Evolutionary conservation across 2,888 invertebrate genomes (phyloP).

Genomic region (Uloborus plumipes): DNA sequence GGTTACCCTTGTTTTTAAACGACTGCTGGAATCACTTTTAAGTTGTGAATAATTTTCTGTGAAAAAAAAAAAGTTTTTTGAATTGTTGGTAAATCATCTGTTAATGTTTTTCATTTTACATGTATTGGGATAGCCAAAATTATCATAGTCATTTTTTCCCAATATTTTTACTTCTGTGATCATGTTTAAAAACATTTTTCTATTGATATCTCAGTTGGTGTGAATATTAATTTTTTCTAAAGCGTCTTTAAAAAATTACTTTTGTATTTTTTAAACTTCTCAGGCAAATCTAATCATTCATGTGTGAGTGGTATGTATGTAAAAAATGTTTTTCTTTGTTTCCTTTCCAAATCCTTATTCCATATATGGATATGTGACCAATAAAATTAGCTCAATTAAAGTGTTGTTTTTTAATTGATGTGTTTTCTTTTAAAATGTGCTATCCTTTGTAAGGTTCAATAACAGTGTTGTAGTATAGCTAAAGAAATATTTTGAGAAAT

Average conservation of each 20-base stretch:
- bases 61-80: slow-evolving; percentile 57
- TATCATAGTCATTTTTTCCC: slow-evolving; percentile 64
- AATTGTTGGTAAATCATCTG: slow-evolving; percentile 37
- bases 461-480: too few relatives aligned
- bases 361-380: slow-evolving; percentile 62
- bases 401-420: slow-evolving; percentile 11
- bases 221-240: slow-evolving; percentile 55
- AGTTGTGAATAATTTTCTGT: slow-evolving; percentile 62
- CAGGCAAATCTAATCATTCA: slow-evolving; percentile 60
- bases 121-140: slow-evolving; percentile 62
- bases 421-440: neutral
- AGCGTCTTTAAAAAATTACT: slow-evolving; percentile 28
- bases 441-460: neutral
- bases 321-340: slow-evolving; percentile 41
- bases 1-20: slow-evolving; percentile 63
- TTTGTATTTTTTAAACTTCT: slow-evolving; percentile 48
- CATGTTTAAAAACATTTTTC: slow-evolving; percentile 37
- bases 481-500: too few relatives aligned
- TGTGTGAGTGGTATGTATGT: slow-evolving; percentile 65
- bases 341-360: slow-evolving; percentile 58
- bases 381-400: slow-evolving; percentile 60
- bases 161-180: slow-evolving; percentile 63
- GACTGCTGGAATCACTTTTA: slow-evolving; percentile 49
- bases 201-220: slow-evolving; percentile 59
- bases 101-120: slow-evolving; percentile 50